phyloP scores from a whole-genome alignment of 2,113 vertebrate species.

The Spilogale gracilis region DNA sequence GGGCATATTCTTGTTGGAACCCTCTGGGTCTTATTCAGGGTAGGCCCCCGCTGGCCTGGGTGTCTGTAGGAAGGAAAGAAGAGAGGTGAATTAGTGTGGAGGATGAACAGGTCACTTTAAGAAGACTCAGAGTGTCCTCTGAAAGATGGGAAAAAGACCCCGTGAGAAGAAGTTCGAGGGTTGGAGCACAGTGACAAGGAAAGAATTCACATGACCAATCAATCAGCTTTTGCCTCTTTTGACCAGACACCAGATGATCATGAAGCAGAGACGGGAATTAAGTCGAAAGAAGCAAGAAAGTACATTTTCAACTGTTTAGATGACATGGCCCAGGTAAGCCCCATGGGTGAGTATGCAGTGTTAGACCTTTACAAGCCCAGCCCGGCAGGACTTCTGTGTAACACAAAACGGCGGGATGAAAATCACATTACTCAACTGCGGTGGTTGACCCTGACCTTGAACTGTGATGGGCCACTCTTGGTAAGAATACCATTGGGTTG shows the following conservation, averaged over 20 bases:
- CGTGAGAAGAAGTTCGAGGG: not conserved
- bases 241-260: conserved; percentile 96
- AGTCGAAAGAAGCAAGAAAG: conserved; percentile 98
- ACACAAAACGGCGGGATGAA: not conserved
- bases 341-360: conserved; percentile 57
- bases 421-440: not conserved
- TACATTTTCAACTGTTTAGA: conserved; percentile 99
- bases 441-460: not conserved
- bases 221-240: conserved; percentile 75
- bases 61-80: not conserved
- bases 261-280: conserved; percentile 97
- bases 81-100: not conserved
- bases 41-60: not conserved
- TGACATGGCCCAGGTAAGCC: conserved; percentile 97
- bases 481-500: not conserved
- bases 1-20: not conserved
- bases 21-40: not conserved
- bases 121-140: not conserved
- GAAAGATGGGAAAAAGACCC: not conserved
- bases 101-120: not conserved
- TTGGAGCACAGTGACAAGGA: not conserved
- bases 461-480: not conserved
- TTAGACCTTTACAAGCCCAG: not conserved
- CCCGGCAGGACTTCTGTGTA: not conserved
- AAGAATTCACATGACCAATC: not conserved